Percentiles rank a stretch among this genome's conserved stretches.
These are phyloP conservation scores for Coelopa pilipes DNA, from an alignment of 2,888 invertebrate genomes.

Conservation along the genomic window DNA sequence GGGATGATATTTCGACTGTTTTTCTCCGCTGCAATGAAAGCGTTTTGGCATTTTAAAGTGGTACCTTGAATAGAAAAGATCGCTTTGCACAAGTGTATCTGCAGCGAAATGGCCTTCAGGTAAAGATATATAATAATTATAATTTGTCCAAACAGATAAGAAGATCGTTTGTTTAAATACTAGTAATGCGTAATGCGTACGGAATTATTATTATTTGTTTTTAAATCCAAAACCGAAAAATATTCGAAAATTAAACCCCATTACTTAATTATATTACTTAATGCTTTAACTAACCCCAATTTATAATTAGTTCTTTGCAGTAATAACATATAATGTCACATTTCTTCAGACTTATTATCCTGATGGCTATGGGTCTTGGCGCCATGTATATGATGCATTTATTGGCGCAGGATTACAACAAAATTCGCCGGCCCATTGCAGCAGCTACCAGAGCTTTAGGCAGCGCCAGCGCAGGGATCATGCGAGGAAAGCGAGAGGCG, in stretches of 20 bases:
- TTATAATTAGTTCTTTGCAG: not conserved
- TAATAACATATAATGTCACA: constrained; percentile 33
- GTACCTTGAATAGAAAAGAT: constrained; percentile 1
- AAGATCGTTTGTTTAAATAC: too few species aligned
- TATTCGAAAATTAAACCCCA: too few species aligned
- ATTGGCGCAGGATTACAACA: constrained; percentile 68
- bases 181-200: too few species aligned
- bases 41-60: not conserved
- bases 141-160: too few species aligned
- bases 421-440: constrained; percentile 63
- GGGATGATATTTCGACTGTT: not conserved
- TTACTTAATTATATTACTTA: constrained; percentile 1
- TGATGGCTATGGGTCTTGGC: constrained; percentile 66
- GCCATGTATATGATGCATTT: constrained; percentile 69
- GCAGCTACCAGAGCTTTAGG: constrained; percentile 52
- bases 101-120: constrained; percentile 1
- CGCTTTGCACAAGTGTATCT: too few species aligned
- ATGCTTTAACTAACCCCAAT: not conserved
- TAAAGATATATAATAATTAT: not conserved
- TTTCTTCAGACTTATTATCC: constrained; percentile 55
- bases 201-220: too few species aligned
- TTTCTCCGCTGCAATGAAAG: constrained; percentile 3
- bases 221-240: too few species aligned
- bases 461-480: constrained; percentile 52
- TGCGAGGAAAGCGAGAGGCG: constrained; percentile 54